A percentile compares a stretch with the other conserved stretches of the same genome.
Conservation (phyloP, 2,113 vertebrate species). For the Anarhynchus alexandrinus region DNA sequence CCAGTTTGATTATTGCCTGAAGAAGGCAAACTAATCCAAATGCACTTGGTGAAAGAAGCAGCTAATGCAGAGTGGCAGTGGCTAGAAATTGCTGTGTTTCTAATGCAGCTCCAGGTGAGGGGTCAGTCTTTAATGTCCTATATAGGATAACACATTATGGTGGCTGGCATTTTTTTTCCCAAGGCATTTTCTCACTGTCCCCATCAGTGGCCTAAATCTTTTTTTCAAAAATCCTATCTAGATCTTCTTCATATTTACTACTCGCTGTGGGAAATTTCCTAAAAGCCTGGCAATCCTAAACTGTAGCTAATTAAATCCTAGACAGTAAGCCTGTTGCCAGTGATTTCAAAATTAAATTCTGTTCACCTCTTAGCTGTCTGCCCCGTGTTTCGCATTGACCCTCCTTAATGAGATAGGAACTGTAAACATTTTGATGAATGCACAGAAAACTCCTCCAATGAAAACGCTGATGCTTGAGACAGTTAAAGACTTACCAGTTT, state of each 20-base stretch:
- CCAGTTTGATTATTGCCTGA: background rate
- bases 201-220: background rate
- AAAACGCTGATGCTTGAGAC: background rate
- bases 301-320: background rate
- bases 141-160: background rate
- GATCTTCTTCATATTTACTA: background rate
- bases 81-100: background rate
- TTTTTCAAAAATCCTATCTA: background rate
- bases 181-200: background rate
- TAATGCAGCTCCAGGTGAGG: background rate
- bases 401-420: background rate
- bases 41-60: background rate
- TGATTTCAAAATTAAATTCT: background rate
- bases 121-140: background rate
- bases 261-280: background rate
- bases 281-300: background rate
- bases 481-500: background rate
- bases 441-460: background rate
- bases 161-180: background rate
- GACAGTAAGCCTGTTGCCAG: background rate
- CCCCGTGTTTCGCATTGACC: background rate
- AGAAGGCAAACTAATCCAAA: constrained; percentile 28
- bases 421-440: background rate
- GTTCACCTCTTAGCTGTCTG: background rate
- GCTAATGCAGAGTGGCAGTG: background rate